Base-by-base conservation (phyloP, 2,113 vertebrate genomes). In the Hipposideros armiger region DNA sequence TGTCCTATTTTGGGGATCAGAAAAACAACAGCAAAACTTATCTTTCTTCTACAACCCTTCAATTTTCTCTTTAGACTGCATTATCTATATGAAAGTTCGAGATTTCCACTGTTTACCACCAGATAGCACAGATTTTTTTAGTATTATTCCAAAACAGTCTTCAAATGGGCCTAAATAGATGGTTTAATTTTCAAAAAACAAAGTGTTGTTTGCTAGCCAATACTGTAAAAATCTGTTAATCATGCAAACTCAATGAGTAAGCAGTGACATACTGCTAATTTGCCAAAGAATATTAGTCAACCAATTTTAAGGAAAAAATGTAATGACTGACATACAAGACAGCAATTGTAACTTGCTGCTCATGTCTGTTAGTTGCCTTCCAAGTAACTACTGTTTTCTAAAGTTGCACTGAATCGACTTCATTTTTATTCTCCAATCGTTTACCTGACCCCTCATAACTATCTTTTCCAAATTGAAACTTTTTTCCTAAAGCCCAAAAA, bases 401-500 rank as follows among this genome's bases (percentile, higher is more conserved):
- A 81, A 89, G 36, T 54, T 87, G 32, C 36, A 76, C 2, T 92
- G 36, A 94, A 95, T 70, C 85, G 52, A 83, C 47, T 81, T 56
- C 87, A 45, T 66, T 95, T 87, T 87, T 52, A 86, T 74, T 88
- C 77, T 64, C 78, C 62, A 50, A 22, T 40, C 10, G 26, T 66
- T 82, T 73, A 54, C 36, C 26, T 87, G n/a, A 56, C 47, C 22
- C 32, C 36, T 72, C 20, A 76, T 17, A 78, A 87, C 19, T 62
- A 58, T 42, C 86, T 74, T 24, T 17, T 5, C 69, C 50, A 87
- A 87, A 83, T 17, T 62, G 88, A 92, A 94, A 89, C 94, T 5
- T 67, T 73, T 32, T 56, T 17, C 50, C 87, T 96, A 58, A 83
- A 93, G 32, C 28, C 95, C 73, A 78, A 91, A 95, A 94, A 72